Percentiles rank a stretch among this genome's conserved stretches.
These are phyloP conservation scores for Melanocharis versteri DNA, from an alignment of 2,113 vertebrate genomes.

Conservation along the genomic window DNA sequence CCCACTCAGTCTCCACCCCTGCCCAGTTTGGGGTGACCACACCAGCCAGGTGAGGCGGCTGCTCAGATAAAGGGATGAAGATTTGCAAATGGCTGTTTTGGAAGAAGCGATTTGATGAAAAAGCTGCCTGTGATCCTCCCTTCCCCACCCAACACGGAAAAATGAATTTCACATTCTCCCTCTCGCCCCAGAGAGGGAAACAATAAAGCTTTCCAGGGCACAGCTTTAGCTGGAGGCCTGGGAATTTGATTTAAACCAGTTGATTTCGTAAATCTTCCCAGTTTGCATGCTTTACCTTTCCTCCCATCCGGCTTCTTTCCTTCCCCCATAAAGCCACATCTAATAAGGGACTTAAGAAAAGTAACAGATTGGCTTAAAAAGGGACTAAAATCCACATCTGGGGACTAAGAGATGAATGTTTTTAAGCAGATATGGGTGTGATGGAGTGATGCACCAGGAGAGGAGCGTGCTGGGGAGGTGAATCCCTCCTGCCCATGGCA, in stretches of 20 bases:
- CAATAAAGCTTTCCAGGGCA: background rate
- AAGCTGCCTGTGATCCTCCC: background rate
- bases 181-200: background rate
- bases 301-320: background rate
- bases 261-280: background rate
- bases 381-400: background rate
- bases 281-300: background rate
- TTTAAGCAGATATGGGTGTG: background rate
- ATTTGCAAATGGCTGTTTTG: background rate
- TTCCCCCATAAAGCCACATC: background rate
- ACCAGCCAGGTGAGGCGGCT: accelerated
- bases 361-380: background rate
- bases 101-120: background rate
- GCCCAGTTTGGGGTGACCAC: background rate
- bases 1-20: accelerated
- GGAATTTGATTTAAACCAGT: background rate
- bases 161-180: background rate
- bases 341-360: background rate
- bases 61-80: background rate
- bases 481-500: background rate
- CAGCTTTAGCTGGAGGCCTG: background rate
- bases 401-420: background rate
- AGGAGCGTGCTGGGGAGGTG: background rate
- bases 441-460: background rate
- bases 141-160: background rate